These are phyloP conservation scores for Neomorphus geoffroyi DNA, from an alignment of 2,797 vertebrate genomes.

Conservation along the genomic window DNA sequence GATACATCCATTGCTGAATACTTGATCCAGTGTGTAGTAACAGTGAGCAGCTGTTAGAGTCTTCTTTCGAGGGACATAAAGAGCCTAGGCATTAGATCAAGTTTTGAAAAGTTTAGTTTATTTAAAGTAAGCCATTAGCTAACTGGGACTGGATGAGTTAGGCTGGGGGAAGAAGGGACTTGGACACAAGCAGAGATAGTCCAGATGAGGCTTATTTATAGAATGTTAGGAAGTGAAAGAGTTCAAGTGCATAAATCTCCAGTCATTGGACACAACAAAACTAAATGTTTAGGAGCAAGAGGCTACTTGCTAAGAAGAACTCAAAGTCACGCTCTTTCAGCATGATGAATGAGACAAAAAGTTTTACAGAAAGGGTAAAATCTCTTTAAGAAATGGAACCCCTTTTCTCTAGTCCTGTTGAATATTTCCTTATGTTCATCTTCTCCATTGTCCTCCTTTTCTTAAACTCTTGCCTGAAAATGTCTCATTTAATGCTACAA, in stretches of 20 bases:
- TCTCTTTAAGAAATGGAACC: neutral
- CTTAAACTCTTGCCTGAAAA: neutral
- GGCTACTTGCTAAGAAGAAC: constrained; percentile 19
- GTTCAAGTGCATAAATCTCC: constrained; percentile 42
- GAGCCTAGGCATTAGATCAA: constrained; percentile 38
- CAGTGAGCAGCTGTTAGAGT: constrained; percentile 47
- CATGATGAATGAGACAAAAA: neutral
- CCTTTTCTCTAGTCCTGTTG: neutral
- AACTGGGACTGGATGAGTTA: constrained; percentile 2
- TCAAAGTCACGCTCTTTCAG: neutral
- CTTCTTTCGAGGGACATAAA: neutral
- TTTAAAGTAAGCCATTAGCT: constrained; percentile 35
- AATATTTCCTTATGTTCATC: neutral
- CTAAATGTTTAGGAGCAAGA: constrained; percentile 35
- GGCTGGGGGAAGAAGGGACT: neutral
- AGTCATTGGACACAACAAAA: constrained; percentile 35
- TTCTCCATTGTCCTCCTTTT: neutral
- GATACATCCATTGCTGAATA: constrained; percentile 31
- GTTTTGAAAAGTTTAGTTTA: constrained; percentile 42
- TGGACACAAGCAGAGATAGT: constrained; percentile 14
- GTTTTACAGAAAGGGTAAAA: neutral
- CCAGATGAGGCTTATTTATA: constrained; percentile 61
- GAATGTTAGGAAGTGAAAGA: constrained; percentile 31
- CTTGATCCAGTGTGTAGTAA: constrained; percentile 34
- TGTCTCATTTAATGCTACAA: neutral